A percentile compares a stretch with the other conserved stretches of the same genome.
phyloP scores from a whole-genome alignment of 1,140 invertebrate genomes.

The Lordiphosa stackelbergi region DNA sequence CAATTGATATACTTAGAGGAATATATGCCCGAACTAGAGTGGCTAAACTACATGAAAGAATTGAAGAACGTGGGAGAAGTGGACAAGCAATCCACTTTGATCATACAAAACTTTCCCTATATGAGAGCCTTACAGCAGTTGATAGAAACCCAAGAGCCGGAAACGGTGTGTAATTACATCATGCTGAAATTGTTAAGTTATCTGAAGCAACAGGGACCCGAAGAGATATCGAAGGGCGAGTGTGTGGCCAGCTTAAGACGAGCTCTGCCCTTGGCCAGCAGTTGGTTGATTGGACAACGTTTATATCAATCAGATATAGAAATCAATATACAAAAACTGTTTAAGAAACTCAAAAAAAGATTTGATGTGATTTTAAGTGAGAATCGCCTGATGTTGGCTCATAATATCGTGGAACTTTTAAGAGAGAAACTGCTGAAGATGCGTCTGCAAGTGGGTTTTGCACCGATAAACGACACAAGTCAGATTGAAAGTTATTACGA shows the following conservation, averaged over 20 bases:
- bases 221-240: constrained; percentile 57
- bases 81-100: constrained; percentile 48
- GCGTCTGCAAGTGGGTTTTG: constrained; percentile 55
- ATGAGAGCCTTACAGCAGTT: constrained; percentile 50
- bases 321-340: constrained; percentile 23
- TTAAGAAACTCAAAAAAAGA: constrained; percentile 36
- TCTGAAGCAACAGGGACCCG: constrained; percentile 62
- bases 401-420: constrained; percentile 47
- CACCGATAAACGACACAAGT: constrained; percentile 37
- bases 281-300: constrained; percentile 56
- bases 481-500: constrained; percentile 49
- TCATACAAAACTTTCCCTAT: constrained; percentile 67
- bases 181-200: constrained; percentile 61
- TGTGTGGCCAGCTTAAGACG: constrained; percentile 63
- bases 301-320: constrained; percentile 43
- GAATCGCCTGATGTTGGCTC: constrained; percentile 56
- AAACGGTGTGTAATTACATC: constrained; percentile 67
- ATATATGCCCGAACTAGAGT: constrained; percentile 58
- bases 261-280: constrained; percentile 65
- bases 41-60: constrained; percentile 51
- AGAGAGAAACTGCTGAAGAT: constrained; percentile 50
- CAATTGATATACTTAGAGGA: constrained; percentile 60
- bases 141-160: constrained; percentile 34
- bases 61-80: constrained; percentile 13
- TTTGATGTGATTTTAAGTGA: constrained; percentile 51